phyloP scores from a whole-genome alignment of 1,140 invertebrate genomes.

The Hylyphantes graminicola region DNA sequence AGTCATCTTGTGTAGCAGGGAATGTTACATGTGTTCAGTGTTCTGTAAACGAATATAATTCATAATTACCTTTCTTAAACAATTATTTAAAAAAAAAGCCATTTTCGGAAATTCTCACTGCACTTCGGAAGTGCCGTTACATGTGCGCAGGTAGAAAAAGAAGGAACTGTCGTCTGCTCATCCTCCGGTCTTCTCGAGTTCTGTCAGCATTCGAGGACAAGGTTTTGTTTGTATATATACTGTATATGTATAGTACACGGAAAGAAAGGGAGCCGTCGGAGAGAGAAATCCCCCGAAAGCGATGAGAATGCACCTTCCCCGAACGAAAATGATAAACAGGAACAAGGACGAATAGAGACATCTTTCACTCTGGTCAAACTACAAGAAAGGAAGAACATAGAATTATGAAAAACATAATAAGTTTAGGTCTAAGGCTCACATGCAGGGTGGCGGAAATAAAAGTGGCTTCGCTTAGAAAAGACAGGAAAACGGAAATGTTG shows the following conservation, averaged over 20 bases:
- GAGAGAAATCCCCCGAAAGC: slow-evolving; percentile 22
- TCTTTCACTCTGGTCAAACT: slow-evolving; percentile 55
- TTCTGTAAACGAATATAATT: background rate
- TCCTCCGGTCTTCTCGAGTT: slow-evolving; percentile 26
- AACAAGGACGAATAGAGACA: slow-evolving; percentile 55
- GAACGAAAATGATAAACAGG: slow-evolving; percentile 51
- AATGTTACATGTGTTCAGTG: too few species aligned
- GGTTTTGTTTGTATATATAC: slow-evolving; percentile 45
- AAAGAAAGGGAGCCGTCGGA: slow-evolving; percentile 26
- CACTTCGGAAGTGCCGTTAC: slow-evolving; percentile 25
- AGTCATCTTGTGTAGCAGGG: background rate
- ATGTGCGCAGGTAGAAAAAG: slow-evolving; percentile 57
- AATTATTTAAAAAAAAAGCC: background rate
- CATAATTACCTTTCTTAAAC: background rate
- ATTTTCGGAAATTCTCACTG: slow-evolving; percentile 12
- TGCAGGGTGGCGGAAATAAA: background rate
- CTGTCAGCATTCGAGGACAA: slow-evolving; percentile 53
- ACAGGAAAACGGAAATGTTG: too few species aligned
- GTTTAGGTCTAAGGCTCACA: background rate
- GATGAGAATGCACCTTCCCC: slow-evolving; percentile 49
- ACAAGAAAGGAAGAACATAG: background rate
- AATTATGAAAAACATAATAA: background rate
- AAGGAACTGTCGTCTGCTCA: slow-evolving; percentile 56
- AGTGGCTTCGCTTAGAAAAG: background rate
- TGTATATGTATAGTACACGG: slow-evolving; percentile 51